Evolutionary conservation across 2,888 invertebrate species (phyloP), one percentile per base, ranked within the genome.

Genomic region (Lepidonotus clava): DNA sequence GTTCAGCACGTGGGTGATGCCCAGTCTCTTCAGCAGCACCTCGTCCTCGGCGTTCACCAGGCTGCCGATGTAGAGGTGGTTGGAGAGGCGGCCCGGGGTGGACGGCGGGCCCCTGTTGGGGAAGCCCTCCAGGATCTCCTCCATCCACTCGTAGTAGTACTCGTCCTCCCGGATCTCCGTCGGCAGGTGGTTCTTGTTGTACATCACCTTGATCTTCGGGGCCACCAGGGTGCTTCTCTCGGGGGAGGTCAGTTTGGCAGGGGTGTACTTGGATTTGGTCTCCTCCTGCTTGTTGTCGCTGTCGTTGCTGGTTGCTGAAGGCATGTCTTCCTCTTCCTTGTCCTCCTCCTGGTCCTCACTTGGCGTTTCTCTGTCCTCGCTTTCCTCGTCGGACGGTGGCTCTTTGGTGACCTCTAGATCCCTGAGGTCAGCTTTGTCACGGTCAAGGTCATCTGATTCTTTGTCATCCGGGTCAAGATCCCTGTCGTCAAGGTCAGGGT

Each of bases 1-100:
- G 87, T 90, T 90, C 24, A 90, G 86, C n/a, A 90, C 90, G 76
- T 90, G 90, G 21, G 90, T 89, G 46, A 90, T 89, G 24, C 88
- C 90, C 24, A 89, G 51, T 5, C 87, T 83, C 53, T 61, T 80
- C 41, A 90, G 86, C 28, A 84, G 53, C 11, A 34, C 77, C 34
- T 86, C n/a, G 86, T 90, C 88, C 51, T 90, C 90, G 34, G 90
- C 90, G 61, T 90, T 90, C 53, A 86, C 85, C 83, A 87, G 90
- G 71, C 87, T 90, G 84, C 90, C 90, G 56, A 90, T 90, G 83
- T 86, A 90, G n/a, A 90, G 40, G 87, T 89, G 87, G 11, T 88
- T 87, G 28, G 77, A 32, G 14, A 90, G 86, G 28, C 85, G 61
- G 1, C 86, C 83, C 0, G 90, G 88, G 21, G 86, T 77, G 14